Percentiles rank a stretch among this genome's conserved stretches.
phyloP scores from a whole-genome alignment of 2,888 invertebrate genomes.

The Agrochola litura region DNA sequence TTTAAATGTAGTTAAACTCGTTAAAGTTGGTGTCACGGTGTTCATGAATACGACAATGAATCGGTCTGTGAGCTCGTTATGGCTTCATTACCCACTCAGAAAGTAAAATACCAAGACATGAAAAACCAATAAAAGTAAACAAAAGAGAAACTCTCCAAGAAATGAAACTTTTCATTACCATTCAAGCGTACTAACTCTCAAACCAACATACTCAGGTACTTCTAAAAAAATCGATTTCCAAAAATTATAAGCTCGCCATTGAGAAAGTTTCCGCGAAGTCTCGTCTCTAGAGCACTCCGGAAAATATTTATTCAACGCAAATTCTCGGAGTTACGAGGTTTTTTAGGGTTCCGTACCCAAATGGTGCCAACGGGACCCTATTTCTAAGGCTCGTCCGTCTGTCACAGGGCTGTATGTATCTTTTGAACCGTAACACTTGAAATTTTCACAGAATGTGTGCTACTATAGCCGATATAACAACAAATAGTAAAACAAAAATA shows the following conservation, averaged over 20 bases:
- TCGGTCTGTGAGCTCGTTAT: background rate
- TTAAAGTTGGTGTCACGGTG: background rate
- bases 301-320: slow-evolving; percentile 75
- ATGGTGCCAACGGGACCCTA: too few relatives aligned
- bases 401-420: too few relatives aligned
- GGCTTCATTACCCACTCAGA: background rate
- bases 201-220: slow-evolving; percentile 7
- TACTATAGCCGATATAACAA: too few relatives aligned
- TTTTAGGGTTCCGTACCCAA: background rate
- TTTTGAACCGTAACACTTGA: too few relatives aligned
- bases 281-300: slow-evolving; percentile 51
- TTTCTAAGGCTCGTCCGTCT: too few relatives aligned
- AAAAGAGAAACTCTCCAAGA: slow-evolving; percentile 2
- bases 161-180: slow-evolving; percentile 10
- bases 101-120: background rate
- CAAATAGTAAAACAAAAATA: too few relatives aligned
- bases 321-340: slow-evolving; percentile 48
- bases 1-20: background rate
- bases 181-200: slow-evolving; percentile 6
- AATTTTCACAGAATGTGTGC: too few relatives aligned
- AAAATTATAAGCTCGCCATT: slow-evolving; percentile 49
- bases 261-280: slow-evolving; percentile 51
- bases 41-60: background rate
- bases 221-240: slow-evolving; percentile 4
- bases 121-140: slow-evolving; percentile 18